phyloP scores from a whole-genome alignment of 2,113 vertebrate species.

The Melanocharis versteri region DNA sequence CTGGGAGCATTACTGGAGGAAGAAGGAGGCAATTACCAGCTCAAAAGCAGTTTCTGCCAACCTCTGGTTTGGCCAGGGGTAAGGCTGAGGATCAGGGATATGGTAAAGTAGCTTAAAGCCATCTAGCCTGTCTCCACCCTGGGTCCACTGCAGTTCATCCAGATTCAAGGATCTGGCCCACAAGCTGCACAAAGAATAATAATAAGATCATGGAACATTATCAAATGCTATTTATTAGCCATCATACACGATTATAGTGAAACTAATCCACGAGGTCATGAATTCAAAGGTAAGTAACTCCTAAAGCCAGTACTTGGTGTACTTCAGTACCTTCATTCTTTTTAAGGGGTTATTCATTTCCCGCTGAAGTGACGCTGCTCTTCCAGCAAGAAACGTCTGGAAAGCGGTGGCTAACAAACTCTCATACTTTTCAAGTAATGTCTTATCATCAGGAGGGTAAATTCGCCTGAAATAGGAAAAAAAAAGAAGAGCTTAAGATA shows the following conservation, averaged over 20 bases:
- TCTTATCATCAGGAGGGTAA: slow-evolving; percentile 98
- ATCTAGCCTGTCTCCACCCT: slow-evolving; percentile 10
- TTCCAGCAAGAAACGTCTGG: slow-evolving; percentile 97
- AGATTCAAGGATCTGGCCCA: slow-evolving; percentile 27
- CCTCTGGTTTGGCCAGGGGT: slow-evolving; percentile 13
- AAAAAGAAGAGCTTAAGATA: background rate
- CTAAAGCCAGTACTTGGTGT: background rate
- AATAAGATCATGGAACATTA: background rate
- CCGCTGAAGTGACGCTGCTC: slow-evolving; percentile 95
- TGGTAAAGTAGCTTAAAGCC: slow-evolving; percentile 29
- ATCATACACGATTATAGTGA: background rate
- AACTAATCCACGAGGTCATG: background rate
- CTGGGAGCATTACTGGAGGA: background rate
- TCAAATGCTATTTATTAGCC: slow-evolving; percentile 2
- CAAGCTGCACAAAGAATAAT: background rate
- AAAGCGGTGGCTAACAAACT: slow-evolving; percentile 91
- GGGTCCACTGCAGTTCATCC: background rate
- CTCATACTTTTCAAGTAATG: slow-evolving; percentile 96
- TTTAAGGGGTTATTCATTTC: slow-evolving; percentile 99
- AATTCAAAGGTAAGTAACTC: background rate
- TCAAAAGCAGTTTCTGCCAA: slow-evolving; percentile 37
- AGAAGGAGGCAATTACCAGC: slow-evolving; percentile 8
- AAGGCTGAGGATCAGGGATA: background rate
- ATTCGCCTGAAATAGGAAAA: slow-evolving; percentile 81
- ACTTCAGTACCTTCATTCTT: slow-evolving; percentile 89